Percentiles rank a stretch among this genome's conserved stretches.
Evolutionary conservation across 2,888 invertebrate species (phyloP).

Genomic region (Aphidius colemani): DNA sequence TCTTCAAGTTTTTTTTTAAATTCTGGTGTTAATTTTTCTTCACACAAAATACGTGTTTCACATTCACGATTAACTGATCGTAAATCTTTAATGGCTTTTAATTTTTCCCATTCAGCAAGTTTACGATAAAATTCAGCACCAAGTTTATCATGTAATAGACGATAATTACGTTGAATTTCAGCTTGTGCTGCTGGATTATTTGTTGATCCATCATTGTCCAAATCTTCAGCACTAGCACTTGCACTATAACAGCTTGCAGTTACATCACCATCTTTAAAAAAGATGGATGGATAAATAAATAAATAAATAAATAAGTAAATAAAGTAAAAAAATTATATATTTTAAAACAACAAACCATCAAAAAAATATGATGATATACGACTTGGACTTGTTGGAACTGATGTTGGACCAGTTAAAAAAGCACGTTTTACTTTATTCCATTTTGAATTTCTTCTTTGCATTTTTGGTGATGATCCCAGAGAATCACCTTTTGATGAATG

Average conservation of each 20-base stretch:
- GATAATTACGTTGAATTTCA: slow-evolving; percentile 75
- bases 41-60: slow-evolving; percentile 57
- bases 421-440: slow-evolving; percentile 78
- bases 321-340: not conserved
- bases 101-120: slow-evolving; percentile 67
- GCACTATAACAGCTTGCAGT: slow-evolving; percentile 41
- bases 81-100: slow-evolving; percentile 39
- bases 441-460: slow-evolving; percentile 68
- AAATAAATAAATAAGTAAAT: not conserved
- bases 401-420: slow-evolving; percentile 68
- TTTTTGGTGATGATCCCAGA: slow-evolving; percentile 47
- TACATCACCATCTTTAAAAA: slow-evolving; percentile 28
- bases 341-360: slow-evolving; percentile 42
- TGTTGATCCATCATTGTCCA: slow-evolving; percentile 36
- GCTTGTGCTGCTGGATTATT: slow-evolving; percentile 59
- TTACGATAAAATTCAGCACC: slow-evolving; percentile 77
- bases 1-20: slow-evolving; percentile 84
- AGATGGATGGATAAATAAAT: not conserved
- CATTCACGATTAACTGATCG: slow-evolving; percentile 30
- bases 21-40: slow-evolving; percentile 77
- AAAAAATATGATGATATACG: slow-evolving; percentile 66
- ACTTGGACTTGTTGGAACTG: slow-evolving; percentile 73
- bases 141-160: slow-evolving; percentile 73
- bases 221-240: slow-evolving; percentile 46
- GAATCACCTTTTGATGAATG: slow-evolving; percentile 34